A percentile compares a stretch with the other conserved stretches of the same genome.
These are phyloP conservation scores for Anniella stebbinsi DNA, from an alignment of 2,797 vertebrate genomes.

Conservation along the genomic window DNA sequence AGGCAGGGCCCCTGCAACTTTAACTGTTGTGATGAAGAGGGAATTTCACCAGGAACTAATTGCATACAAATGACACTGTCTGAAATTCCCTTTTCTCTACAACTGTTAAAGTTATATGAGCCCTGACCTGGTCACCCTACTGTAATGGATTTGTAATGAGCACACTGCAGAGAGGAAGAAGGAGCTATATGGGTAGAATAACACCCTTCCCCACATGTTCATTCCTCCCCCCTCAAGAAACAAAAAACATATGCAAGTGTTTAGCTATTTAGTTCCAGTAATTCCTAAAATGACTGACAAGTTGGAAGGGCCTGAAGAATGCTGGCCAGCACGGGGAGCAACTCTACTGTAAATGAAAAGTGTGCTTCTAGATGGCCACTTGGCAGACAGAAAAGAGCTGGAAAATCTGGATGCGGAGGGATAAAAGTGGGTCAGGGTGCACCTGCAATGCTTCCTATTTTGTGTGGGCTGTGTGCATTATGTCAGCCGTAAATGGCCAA, in stretches of 20 bases:
- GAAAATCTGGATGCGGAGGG: not conserved
- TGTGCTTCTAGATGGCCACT: not conserved
- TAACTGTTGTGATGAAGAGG: too few species aligned
- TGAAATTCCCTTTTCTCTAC: too few species aligned
- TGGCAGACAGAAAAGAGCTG: conserved; percentile 8
- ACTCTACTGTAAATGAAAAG: not conserved
- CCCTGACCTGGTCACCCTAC: too few species aligned
- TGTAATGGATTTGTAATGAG: not conserved
- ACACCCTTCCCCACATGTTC: not conserved
- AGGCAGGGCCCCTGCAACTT: too few species aligned
- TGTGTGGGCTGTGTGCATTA: conserved; percentile 64
- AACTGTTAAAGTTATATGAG: too few species aligned
- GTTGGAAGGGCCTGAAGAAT: conserved; percentile 17
- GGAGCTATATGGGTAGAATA: accelerated
- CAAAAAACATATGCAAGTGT: conserved; percentile 28
- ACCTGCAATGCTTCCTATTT: conserved; percentile 64
- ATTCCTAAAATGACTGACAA: conserved; percentile 32
- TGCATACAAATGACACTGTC: too few species aligned
- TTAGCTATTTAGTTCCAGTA: not conserved
- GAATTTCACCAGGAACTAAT: too few species aligned
- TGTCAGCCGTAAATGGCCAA: conserved; percentile 69
- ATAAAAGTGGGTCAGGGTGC: conserved; percentile 50
- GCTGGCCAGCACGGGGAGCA: not conserved
- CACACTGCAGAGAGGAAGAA: not conserved
- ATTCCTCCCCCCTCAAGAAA: not conserved